These are phyloP conservation scores for Odobenus rosmarus DNA, from an alignment of 2,113 vertebrate species.

Conservation along the genomic window DNA sequence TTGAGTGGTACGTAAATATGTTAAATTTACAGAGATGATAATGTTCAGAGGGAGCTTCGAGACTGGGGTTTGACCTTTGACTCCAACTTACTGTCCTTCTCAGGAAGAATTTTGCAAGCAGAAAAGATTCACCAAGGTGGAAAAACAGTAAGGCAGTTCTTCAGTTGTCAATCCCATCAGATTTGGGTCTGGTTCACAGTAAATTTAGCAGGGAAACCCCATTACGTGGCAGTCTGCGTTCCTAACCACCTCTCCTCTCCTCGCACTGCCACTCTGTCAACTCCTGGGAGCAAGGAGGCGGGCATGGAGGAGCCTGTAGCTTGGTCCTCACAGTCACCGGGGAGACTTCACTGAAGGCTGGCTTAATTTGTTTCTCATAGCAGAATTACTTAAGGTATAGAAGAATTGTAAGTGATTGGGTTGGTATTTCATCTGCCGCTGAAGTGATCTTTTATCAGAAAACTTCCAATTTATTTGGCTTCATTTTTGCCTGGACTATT, in stretches of 20 bases:
- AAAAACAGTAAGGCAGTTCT: conserved; percentile 84
- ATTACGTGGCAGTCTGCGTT: no score
- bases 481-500: not conserved
- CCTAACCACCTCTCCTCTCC: not conserved
- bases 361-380: not conserved
- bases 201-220: no score
- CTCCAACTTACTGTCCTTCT: conserved; percentile 88
- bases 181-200: not conserved
- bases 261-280: not conserved
- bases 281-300: no score
- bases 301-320: not conserved
- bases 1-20: not conserved
- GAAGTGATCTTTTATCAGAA: not conserved
- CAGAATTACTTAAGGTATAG: accelerated
- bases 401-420: not conserved
- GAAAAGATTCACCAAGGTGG: conserved; percentile 93
- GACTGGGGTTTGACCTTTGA: conserved; percentile 96
- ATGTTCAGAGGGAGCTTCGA: conserved; percentile 90
- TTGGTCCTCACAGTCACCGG: not conserved
- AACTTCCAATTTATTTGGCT: not conserved
- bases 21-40: conserved; percentile 86
- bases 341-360: not conserved
- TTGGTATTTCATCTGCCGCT: no score
- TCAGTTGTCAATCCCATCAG: no score
- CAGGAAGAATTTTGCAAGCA: conserved; percentile 90